phyloP scores from a whole-genome alignment of 2,797 vertebrate genomes.

The Danio albolineatus region DNA sequence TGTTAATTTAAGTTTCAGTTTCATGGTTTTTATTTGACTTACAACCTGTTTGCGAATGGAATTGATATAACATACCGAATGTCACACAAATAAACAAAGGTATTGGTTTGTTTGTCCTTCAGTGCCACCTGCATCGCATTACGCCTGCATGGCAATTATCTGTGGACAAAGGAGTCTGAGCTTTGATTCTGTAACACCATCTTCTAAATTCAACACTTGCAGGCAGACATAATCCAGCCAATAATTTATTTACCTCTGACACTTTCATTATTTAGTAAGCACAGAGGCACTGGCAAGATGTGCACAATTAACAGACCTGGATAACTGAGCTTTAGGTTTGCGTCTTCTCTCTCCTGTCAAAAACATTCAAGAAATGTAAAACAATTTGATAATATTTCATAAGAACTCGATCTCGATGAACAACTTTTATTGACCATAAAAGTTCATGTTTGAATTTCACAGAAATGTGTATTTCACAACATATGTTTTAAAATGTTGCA shows the following conservation, averaged over 20 bases:
- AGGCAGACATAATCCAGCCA: slow-evolving; percentile 61
- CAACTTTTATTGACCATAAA: too few species aligned
- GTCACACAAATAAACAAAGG: slow-evolving; percentile 24
- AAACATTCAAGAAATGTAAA: not conserved
- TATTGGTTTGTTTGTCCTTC: slow-evolving; percentile 37
- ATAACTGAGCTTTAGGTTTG: slow-evolving; percentile 3
- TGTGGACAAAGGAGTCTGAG: slow-evolving; percentile 57
- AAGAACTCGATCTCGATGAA: too few species aligned
- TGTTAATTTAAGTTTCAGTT: too few species aligned
- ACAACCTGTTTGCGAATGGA: not conserved
- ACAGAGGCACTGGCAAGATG: slow-evolving; percentile 47
- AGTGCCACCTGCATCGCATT: slow-evolving; percentile 59
- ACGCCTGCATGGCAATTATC: slow-evolving; percentile 55
- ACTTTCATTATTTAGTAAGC: slow-evolving; percentile 64
- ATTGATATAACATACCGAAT: slow-evolving; percentile 14
- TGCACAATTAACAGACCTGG: slow-evolving; percentile 51
- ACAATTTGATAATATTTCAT: not conserved
- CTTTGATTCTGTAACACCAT: slow-evolving; percentile 64
- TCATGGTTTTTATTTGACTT: too few species aligned
- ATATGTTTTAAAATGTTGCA: too few species aligned
- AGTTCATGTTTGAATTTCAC: too few species aligned
- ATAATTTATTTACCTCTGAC: slow-evolving; percentile 65
- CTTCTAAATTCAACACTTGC: slow-evolving; percentile 66
- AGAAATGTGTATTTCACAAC: too few species aligned
- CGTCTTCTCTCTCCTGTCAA: not conserved